These are phyloP conservation scores for Orthosia gothica DNA, from an alignment of 2,888 invertebrate species.

Conservation along the genomic window DNA sequence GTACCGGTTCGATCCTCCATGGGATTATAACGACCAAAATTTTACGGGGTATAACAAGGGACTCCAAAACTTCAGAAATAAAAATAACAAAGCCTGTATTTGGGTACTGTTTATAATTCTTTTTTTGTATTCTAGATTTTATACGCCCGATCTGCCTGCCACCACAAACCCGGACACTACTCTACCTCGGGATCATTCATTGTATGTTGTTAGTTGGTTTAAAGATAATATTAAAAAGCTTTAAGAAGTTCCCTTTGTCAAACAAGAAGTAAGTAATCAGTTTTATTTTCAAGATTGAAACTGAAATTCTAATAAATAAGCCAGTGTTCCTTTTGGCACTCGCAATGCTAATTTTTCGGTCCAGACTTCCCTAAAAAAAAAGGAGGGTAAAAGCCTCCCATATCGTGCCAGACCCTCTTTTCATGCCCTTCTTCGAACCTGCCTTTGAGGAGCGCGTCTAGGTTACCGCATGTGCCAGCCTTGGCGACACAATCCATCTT, in stretches of 20 bases:
- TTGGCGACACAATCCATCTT: too few species aligned
- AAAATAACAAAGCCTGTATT: too few species aligned
- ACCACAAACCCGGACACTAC: slow-evolving; percentile 14
- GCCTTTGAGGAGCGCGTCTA: too few species aligned
- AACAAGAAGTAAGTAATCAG: slow-evolving; percentile 16
- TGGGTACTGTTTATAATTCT: too few species aligned
- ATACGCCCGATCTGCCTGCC: slow-evolving; percentile 44
- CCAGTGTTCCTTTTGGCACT: background rate
- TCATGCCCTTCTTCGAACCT: too few species aligned
- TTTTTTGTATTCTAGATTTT: slow-evolving; percentile 26
- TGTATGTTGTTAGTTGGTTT: slow-evolving; percentile 29
- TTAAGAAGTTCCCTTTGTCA: slow-evolving; percentile 7
- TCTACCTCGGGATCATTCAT: background rate
- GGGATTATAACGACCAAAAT: too few species aligned
- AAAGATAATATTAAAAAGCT: background rate
- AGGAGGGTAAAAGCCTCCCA: background rate
- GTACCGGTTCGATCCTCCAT: too few species aligned
- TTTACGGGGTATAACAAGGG: too few species aligned
- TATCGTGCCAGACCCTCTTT: too few species aligned
- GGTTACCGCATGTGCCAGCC: too few species aligned
- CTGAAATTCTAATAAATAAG: background rate
- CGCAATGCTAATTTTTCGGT: background rate
- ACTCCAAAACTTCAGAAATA: too few species aligned
- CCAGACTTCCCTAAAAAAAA: too few species aligned
- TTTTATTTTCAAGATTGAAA: background rate